These are phyloP conservation scores for Fragum fragum DNA, from an alignment of 2,888 invertebrate species.

Conservation along the genomic window DNA sequence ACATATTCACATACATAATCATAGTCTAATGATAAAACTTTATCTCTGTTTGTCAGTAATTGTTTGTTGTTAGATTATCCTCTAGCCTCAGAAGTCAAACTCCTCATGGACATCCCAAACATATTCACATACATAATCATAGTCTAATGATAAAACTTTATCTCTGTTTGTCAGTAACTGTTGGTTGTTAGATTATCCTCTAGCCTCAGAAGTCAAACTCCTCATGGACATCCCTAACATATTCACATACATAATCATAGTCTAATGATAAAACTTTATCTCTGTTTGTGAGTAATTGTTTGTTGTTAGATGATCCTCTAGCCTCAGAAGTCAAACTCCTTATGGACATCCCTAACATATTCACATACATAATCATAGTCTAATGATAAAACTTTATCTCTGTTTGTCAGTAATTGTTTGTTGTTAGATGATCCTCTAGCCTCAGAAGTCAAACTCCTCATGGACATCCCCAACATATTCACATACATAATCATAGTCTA, in stretches of 20 bases:
- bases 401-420: too few species aligned
- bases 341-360: too few species aligned
- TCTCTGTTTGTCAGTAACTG: slow-evolving; percentile 86
- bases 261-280: too few species aligned
- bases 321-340: too few species aligned
- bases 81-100: slow-evolving; percentile 73
- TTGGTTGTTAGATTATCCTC: too few species aligned
- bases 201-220: too few species aligned
- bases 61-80: slow-evolving; percentile 76
- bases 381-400: too few species aligned
- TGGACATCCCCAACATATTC: slow-evolving; percentile 86
- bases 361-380: too few species aligned
- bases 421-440: background rate
- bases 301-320: too few species aligned
- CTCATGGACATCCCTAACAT: too few species aligned
- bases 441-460: slow-evolving; percentile 79
- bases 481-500: slow-evolving; percentile 87
- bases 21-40: slow-evolving; percentile 84
- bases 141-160: slow-evolving; percentile 83
- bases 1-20: slow-evolving; percentile 87
- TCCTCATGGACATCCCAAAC: slow-evolving; percentile 83
- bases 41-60: slow-evolving; percentile 84
- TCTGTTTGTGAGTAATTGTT: too few species aligned
- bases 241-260: too few species aligned
- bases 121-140: slow-evolving; percentile 87